Conservation (phyloP, 2,113 vertebrate species). For the cat (Felis catus) region DNA sequence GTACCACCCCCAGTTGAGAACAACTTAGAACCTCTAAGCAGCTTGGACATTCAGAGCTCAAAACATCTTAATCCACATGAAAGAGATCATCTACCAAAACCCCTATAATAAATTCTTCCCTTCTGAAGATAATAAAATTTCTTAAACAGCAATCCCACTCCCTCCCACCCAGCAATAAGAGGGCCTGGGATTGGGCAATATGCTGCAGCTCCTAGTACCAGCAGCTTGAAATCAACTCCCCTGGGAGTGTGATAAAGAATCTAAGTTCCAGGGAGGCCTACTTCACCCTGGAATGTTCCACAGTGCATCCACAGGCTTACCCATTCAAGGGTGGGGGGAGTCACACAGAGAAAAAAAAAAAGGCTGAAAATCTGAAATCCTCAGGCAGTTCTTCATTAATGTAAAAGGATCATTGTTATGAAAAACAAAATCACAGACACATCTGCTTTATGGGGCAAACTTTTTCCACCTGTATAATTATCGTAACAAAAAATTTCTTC, state of each 20-base stretch:
- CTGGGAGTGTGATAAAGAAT: constrained; percentile 70
- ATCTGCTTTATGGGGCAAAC: not conserved
- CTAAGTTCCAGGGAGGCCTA: constrained; percentile 61
- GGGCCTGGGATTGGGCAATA: constrained; percentile 62
- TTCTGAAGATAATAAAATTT: constrained; percentile 71
- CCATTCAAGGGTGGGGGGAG: not conserved
- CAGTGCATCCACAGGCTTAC: not conserved
- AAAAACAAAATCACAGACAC: not conserved
- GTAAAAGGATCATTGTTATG: not conserved
- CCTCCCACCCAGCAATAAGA: constrained; percentile 60
- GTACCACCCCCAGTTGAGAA: constrained; percentile 28
- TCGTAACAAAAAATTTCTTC: not conserved
- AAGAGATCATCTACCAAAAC: constrained; percentile 68
- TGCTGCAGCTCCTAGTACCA: constrained; percentile 53
- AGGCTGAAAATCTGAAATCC: not conserved
- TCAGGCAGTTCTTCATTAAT: not conserved
- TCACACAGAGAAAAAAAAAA: not conserved
- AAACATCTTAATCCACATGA: constrained; percentile 68
- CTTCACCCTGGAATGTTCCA: constrained; percentile 67
- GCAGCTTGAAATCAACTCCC: constrained; percentile 60
- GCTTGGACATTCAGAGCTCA: constrained; percentile 45
- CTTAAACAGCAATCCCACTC: constrained; percentile 48
- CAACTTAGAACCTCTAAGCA: constrained; percentile 53
- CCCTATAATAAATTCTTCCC: constrained; percentile 62
- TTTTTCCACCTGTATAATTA: not conserved